phyloP scores from a whole-genome alignment of 1,140 invertebrate species.

The Drosophila varians region DNA sequence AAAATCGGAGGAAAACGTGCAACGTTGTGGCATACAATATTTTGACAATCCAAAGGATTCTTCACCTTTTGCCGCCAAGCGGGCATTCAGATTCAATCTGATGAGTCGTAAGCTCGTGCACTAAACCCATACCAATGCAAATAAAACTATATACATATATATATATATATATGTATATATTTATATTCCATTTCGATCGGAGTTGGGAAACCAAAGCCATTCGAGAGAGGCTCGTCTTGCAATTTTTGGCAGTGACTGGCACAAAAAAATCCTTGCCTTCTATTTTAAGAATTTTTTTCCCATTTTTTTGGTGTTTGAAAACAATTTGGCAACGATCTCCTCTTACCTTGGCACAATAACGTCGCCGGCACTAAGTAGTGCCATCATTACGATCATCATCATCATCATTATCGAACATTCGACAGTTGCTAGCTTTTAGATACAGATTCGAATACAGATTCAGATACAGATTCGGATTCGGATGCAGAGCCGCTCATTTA shows the following conservation, averaged over 20 bases:
- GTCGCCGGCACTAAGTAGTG: slow-evolving; percentile 37
- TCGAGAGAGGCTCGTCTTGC: slow-evolving; percentile 55
- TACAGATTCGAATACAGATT: not conserved
- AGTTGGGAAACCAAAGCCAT: slow-evolving; percentile 55
- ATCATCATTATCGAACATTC: slow-evolving; percentile 42
- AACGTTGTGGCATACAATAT: slow-evolving; percentile 77
- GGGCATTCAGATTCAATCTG: slow-evolving; percentile 11
- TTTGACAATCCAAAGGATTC: slow-evolving; percentile 81
- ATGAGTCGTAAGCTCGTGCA: slow-evolving; percentile 26
- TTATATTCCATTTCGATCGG: not conserved
- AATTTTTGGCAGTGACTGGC: slow-evolving; percentile 73
- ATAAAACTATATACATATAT: too few relatives aligned
- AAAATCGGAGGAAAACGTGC: slow-evolving; percentile 1
- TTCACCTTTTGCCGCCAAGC: slow-evolving; percentile 68
- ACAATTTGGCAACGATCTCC: slow-evolving; percentile 75
- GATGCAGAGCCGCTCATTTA: slow-evolving; percentile 58
- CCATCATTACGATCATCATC: slow-evolving; percentile 24
- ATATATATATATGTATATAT: not conserved
- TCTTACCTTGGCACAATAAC: slow-evolving; percentile 78
- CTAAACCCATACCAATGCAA: not conserved
- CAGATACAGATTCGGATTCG: slow-evolving; percentile 4
- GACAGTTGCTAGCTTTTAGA: slow-evolving; percentile 48
- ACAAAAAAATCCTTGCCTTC: slow-evolving; percentile 69
- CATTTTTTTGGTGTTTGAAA: slow-evolving; percentile 24
- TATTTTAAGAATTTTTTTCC: slow-evolving; percentile 69